Evolutionary conservation across 2,113 vertebrate genomes (phyloP).

Genomic region (Haplotaxodon microlepis): DNA sequence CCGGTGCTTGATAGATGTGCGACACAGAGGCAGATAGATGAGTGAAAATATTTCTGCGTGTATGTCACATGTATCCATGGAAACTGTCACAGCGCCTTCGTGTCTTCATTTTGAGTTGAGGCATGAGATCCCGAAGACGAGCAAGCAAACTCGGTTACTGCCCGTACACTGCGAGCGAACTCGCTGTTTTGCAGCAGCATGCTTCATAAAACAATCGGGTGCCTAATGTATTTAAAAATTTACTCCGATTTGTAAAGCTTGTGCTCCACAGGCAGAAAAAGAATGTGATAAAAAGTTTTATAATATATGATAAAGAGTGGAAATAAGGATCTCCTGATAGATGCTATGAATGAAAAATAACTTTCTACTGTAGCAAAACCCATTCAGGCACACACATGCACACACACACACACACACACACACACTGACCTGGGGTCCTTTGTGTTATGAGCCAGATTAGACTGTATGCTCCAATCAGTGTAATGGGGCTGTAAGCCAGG

Average conservation of each 20-base stretch:
- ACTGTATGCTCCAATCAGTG: conserved; percentile 63
- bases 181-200: neutral
- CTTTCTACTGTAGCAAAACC: neutral
- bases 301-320: neutral
- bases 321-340: neutral
- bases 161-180: neutral
- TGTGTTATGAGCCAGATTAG: conserved; percentile 60
- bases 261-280: neutral
- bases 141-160: neutral
- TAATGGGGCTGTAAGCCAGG: conserved; percentile 66
- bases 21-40: conserved; percentile 11
- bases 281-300: neutral
- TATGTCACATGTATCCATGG: conserved; percentile 57
- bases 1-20: neutral
- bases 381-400: neutral
- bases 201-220: neutral
- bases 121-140: neutral
- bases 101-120: conserved; percentile 28
- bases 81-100: conserved; percentile 54
- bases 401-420: neutral
- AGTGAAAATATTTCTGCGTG: conserved; percentile 7
- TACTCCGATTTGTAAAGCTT: neutral
- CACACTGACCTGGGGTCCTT: conserved; percentile 25
- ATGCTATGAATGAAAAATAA: neutral
- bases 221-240: neutral